These are phyloP conservation scores for Limnodromus scolopaceus DNA, from an alignment of 2,797 vertebrate species.

Conservation along the genomic window DNA sequence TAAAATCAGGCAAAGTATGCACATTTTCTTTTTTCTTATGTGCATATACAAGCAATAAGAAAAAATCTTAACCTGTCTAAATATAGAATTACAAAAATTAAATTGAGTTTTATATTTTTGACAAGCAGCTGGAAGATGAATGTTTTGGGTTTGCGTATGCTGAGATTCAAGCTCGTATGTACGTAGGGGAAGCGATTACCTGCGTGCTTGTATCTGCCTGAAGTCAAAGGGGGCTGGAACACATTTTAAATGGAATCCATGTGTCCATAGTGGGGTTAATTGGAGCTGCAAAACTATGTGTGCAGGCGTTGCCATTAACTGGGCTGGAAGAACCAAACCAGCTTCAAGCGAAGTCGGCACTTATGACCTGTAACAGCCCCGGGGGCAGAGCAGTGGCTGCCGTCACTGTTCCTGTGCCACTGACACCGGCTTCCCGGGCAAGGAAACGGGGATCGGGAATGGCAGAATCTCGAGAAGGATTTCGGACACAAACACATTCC, in stretches of 20 bases:
- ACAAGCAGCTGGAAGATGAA: not conserved
- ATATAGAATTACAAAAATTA: not conserved
- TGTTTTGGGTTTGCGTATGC: not conserved
- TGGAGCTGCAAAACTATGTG: not conserved
- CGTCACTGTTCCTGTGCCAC: accelerated
- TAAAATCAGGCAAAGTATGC: not conserved
- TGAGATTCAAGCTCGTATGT: not conserved
- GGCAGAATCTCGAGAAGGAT: accelerated
- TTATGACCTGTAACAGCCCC: accelerated
- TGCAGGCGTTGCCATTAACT: accelerated
- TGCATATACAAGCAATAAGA: not conserved
- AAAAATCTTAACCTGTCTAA: not conserved
- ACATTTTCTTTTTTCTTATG: not conserved
- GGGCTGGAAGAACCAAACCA: not conserved
- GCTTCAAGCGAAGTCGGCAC: accelerated
- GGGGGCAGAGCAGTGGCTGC: too few species aligned
- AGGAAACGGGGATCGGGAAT: accelerated
- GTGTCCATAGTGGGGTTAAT: not conserved
- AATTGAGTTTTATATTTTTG: not conserved
- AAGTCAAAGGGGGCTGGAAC: not conserved
- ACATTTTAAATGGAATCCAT: not conserved
- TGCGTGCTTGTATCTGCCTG: not conserved
- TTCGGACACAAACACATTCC: accelerated
- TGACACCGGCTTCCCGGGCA: accelerated
- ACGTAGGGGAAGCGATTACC: not conserved